These are phyloP conservation scores for Sinocyclocheilus grahami DNA, from an alignment of 2,113 vertebrate species.

Conservation along the genomic window DNA sequence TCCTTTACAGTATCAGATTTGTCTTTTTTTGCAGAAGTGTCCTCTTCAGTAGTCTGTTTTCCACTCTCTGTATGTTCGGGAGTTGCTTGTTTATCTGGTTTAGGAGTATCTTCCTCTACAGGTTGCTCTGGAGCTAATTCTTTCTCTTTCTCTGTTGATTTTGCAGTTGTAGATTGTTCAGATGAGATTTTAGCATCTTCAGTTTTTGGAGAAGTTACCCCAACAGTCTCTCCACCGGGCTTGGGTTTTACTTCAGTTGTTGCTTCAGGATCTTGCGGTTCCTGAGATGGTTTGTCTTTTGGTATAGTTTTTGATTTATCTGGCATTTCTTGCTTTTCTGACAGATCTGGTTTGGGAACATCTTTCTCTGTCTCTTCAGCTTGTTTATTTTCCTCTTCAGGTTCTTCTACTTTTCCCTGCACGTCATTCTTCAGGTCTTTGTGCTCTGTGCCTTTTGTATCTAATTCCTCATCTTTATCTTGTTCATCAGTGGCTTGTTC, in stretches of 20 bases:
- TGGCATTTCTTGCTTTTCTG: background rate
- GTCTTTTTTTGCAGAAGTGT: constrained; percentile 4
- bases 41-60: constrained; percentile 20
- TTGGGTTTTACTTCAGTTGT: background rate
- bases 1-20: constrained; percentile 28
- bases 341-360: background rate
- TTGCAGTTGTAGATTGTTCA: constrained; percentile 17
- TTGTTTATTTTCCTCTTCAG: background rate
- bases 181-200: background rate
- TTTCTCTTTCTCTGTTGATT: constrained; percentile 14
- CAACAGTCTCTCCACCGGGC: background rate
- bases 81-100: constrained; percentile 1
- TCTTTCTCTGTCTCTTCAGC: constrained; percentile 25
- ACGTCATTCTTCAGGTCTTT: constrained; percentile 16
- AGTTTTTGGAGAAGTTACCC: constrained; percentile 18
- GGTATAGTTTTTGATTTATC: background rate
- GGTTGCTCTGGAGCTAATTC: constrained; percentile 17
- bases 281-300: constrained; percentile 10
- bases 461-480: constrained; percentile 1
- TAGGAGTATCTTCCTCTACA: background rate
- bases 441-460: background rate
- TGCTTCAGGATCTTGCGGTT: background rate
- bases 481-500: background rate
- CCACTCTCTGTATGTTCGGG: constrained; percentile 37
- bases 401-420: background rate